These are phyloP conservation scores for Desoria tigrina DNA, from an alignment of 2,888 invertebrate genomes.

Conservation along the genomic window DNA sequence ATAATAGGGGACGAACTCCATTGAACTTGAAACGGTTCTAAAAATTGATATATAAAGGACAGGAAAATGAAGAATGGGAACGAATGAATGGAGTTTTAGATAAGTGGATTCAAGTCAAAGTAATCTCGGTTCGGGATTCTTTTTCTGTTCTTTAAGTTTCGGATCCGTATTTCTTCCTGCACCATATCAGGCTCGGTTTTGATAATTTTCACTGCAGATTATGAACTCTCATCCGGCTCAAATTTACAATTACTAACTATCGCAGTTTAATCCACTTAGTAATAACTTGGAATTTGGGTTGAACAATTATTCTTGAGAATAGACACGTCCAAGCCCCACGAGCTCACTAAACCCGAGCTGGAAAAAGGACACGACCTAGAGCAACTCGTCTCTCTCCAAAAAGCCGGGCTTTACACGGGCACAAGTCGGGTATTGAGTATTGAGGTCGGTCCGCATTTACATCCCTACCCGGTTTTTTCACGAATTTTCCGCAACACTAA, in stretches of 20 bases:
- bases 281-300: too few relatives aligned
- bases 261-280: too few relatives aligned
- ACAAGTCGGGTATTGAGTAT: constrained; percentile 25
- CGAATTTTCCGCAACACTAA: too few relatives aligned
- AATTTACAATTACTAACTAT: too few relatives aligned
- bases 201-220: too few relatives aligned
- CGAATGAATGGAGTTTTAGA: background rate
- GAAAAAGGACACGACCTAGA: constrained; percentile 45
- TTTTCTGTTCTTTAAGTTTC: constrained; percentile 15
- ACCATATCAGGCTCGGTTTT: background rate
- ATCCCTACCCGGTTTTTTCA: too few relatives aligned
- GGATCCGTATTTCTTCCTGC: constrained; percentile 1
- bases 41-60: too few relatives aligned
- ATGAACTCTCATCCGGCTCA: too few relatives aligned
- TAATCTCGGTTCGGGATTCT: constrained; percentile 24
- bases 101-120: constrained; percentile 17
- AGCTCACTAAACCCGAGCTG: background rate
- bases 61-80: constrained; percentile 6
- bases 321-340: background rate
- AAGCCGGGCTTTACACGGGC: constrained; percentile 36
- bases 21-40: constrained; percentile 17
- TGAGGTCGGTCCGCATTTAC: constrained; percentile 21
- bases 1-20: too few relatives aligned
- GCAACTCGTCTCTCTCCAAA: too few relatives aligned
- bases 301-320: too few relatives aligned